Evolutionary conservation across 2,797 vertebrate genomes (phyloP).

Genomic region (Phoxinus dragarum): DNA sequence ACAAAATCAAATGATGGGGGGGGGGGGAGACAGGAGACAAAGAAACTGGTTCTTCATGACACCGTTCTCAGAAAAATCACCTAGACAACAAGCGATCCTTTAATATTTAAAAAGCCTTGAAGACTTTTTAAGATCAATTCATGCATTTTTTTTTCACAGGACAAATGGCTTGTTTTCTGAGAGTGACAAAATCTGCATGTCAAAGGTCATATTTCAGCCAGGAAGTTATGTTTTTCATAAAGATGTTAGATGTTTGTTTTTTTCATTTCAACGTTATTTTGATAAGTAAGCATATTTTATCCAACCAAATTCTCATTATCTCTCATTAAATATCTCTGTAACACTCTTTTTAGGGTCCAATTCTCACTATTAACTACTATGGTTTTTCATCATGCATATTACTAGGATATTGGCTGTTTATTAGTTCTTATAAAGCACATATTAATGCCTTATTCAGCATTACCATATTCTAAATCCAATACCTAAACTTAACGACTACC

Average conservation of each 20-base stretch:
- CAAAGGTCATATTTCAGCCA: conserved; percentile 1
- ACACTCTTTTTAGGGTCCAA: neutral
- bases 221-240: too few relatives aligned
- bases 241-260: neutral
- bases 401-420: neutral
- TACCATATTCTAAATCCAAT: neutral
- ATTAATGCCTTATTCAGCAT: neutral
- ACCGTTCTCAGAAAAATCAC: conserved; percentile 9
- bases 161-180: neutral
- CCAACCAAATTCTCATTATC: neutral
- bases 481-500: neutral
- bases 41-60: conserved; percentile 88
- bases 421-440: too few relatives aligned
- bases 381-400: neutral
- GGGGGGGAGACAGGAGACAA: conserved; percentile 73
- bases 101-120: neutral
- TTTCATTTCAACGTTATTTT: neutral
- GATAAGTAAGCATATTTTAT: neutral
- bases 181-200: neutral
- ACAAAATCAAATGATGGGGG: conserved; percentile 82
- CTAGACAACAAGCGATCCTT: neutral
- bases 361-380: neutral
- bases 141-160: neutral
- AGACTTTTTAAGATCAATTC: neutral
- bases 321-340: too few relatives aligned